Evolutionary conservation across 2,888 invertebrate species (phyloP), one percentile per base, ranked within the genome.

Genomic region (Aleiodes alternator): DNA sequence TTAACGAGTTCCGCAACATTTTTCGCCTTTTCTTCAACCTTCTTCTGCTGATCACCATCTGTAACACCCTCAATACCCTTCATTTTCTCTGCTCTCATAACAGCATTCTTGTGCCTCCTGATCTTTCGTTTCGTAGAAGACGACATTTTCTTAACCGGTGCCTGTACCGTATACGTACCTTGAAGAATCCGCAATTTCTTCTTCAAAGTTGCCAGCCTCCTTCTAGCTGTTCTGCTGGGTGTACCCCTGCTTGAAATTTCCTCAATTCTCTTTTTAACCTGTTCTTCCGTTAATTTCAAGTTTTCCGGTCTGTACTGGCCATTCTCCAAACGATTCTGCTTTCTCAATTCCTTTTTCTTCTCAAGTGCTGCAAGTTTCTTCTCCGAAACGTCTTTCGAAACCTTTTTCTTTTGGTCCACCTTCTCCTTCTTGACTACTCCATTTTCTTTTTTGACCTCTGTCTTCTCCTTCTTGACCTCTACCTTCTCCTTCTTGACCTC

Each of bases 141-240:
- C 14, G 11, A 38, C 43, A 16, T 76, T 76, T 12, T 11, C 11
- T 29, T 7, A 11, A 3, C 38, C 14, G 9, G 16, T 3, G 51
- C 9, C 31, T 34, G 38, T 8, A 16, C 12, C 14, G 38, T 16
- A 34, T 50, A 31, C 11, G 76, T 76, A 7, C 79, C 79, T 29
- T 80, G 75, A 0, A 76, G 9, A 3, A 81, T 66, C 0, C 3
- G 12, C 29, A 87, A 66, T 71, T 83, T 83, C 57, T 83, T 87
- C 8, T 77, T 82, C 4, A 86, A 73, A 6, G 68, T 11, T 4
- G 69, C 73, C 23, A 88, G 75, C 69, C 80, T 83, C 64, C 81
- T 83, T 4, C 77, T 81, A 0, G 86, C 87, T 0, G 82, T 82
- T 79, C 82, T 88, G 1, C 84, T 74, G 4, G 86, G 11, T 0